Percentiles rank a stretch among this genome's conserved stretches.
Conservation (phyloP, 2,888 invertebrate species). For the Nemoura dubitans region DNA sequence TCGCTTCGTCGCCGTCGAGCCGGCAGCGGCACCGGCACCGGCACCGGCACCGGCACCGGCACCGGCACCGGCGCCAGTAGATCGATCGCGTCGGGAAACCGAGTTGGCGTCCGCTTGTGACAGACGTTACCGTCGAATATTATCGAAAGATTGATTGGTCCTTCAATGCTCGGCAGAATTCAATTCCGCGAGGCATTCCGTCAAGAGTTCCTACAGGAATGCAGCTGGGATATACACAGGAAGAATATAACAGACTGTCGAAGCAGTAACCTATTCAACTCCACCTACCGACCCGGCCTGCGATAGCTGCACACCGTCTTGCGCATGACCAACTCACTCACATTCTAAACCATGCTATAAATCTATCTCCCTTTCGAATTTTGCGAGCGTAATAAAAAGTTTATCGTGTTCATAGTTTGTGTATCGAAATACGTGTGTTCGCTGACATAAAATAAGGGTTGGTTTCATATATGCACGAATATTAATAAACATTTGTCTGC, state of each 20-base stretch:
- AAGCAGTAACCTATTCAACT: neutral
- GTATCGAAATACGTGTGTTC: neutral
- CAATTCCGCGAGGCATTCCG: neutral
- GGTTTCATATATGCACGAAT: neutral
- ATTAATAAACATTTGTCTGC: constrained; percentile 12
- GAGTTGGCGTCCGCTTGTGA: neutral
- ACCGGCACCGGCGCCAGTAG: too few relatives aligned
- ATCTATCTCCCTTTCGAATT: constrained; percentile 7
- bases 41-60: too few relatives aligned
- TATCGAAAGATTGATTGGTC: constrained; percentile 4
- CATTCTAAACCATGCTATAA: neutral
- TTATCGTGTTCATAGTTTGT: constrained; percentile 7
- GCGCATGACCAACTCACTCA: neutral
- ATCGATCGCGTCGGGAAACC: neutral
- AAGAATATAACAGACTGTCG: neutral
- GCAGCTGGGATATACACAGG: neutral
- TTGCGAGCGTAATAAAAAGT: constrained; percentile 4
- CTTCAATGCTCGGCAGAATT: neutral
- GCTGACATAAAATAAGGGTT: constrained; percentile 7
- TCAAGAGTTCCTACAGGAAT: constrained; percentile 5
- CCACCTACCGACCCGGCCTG: neutral
- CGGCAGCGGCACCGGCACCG: too few relatives aligned
- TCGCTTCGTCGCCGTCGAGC: too few relatives aligned
- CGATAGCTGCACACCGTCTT: too few relatives aligned
- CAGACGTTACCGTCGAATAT: neutral